Evolutionary conservation across 2,113 vertebrate genomes (phyloP).

Genomic region (Poecile atricapillus): DNA sequence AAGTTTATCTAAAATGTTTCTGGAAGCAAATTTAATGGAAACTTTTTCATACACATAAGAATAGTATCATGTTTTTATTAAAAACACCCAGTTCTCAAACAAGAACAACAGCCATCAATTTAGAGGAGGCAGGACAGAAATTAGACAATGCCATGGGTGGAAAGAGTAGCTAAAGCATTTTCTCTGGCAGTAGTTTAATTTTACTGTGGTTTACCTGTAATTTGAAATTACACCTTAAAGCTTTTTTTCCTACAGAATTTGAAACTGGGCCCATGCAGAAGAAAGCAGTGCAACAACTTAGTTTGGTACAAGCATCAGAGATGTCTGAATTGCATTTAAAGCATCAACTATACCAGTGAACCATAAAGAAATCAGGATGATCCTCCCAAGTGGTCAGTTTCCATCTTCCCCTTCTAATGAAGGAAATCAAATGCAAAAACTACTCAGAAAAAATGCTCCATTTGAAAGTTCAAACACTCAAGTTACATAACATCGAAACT

Average conservation of each 20-base stretch:
- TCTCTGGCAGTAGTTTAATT: neutral
- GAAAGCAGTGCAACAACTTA: neutral
- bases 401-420: neutral
- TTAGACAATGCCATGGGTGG: fast-evolving
- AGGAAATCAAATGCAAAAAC: neutral
- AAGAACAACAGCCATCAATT: neutral
- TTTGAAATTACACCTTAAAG: neutral
- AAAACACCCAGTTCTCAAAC: neutral
- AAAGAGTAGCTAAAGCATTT: neutral
- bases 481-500: neutral
- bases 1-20: neutral
- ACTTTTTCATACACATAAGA: neutral
- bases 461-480: neutral
- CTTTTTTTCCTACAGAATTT: neutral
- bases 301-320: neutral
- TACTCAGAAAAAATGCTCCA: neutral
- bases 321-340: neutral
- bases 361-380: neutral
- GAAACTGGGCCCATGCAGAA: neutral
- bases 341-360: neutral
- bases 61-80: neutral
- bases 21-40: neutral
- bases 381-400: neutral
- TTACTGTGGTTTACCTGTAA: neutral
- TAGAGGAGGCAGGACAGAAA: neutral